A percentile compares a stretch with the other conserved stretches of the same genome.
Conservation (phyloP, 2,113 vertebrate genomes). For the Neotoma lepida region DNA sequence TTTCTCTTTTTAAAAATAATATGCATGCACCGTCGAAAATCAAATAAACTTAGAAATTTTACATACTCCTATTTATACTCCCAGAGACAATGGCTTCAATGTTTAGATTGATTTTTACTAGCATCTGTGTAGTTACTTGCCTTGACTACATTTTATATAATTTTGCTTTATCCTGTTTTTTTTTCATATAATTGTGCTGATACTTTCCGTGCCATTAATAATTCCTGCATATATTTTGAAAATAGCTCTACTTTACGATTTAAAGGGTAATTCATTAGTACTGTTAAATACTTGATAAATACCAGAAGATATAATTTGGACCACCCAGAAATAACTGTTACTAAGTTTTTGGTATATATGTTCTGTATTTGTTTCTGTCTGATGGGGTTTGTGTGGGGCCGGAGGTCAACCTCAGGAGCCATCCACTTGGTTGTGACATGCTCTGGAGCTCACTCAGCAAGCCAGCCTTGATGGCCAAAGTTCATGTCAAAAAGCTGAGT, state of each 20-base stretch:
- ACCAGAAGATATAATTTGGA: background rate
- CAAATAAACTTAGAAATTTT: conserved; percentile 9
- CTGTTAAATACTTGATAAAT: conserved; percentile 9
- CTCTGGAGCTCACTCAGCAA: background rate
- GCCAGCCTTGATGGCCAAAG: background rate
- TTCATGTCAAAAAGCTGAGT: background rate
- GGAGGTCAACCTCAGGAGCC: background rate
- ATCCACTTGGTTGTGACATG: background rate
- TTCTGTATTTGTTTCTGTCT: background rate
- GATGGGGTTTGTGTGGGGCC: background rate
- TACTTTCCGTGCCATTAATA: background rate
- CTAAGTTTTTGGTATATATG: background rate
- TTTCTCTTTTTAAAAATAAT: conserved; percentile 48
- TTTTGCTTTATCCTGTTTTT: background rate
- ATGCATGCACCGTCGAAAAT: background rate
- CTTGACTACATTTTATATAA: conserved; percentile 12
- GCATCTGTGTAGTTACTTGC: conserved; percentile 1
- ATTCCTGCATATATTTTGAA: conserved; percentile 17
- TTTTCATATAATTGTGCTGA: background rate
- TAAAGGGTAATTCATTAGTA: background rate
- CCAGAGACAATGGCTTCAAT: conserved; percentile 32
- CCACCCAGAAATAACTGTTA: background rate
- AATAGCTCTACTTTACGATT: conserved; percentile 7
- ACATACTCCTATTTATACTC: conserved; percentile 5
- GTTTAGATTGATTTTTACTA: conserved; percentile 47